phyloP scores from a whole-genome alignment of 2,113 vertebrate genomes.

The Prochilodus magdalenae region DNA sequence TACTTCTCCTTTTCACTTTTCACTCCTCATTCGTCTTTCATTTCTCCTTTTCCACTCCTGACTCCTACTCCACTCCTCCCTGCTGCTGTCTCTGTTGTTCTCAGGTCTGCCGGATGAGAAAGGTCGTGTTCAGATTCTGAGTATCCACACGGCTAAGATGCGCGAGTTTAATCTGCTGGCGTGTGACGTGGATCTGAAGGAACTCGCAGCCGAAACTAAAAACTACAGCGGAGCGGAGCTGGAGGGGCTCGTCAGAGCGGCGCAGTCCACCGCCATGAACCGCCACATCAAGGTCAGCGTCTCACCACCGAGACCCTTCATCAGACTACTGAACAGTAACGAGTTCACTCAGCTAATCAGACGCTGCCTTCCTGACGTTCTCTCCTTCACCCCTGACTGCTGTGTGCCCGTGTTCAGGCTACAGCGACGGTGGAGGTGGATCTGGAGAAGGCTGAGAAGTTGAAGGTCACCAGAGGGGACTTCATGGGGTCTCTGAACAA shows the following conservation, averaged over 20 bases:
- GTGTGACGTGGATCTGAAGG: conserved; percentile 84
- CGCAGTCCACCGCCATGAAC: conserved; percentile 99
- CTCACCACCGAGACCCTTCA: too few relatives aligned
- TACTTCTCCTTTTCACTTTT: too few relatives aligned
- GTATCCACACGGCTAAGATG: conserved; percentile 96
- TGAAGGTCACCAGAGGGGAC: conserved; percentile 89
- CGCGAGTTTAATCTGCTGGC: conserved; percentile 86
- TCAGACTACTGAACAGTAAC: too few relatives aligned
- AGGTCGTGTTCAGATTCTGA: conserved; percentile 93
- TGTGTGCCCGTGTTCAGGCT: conserved; percentile 76
- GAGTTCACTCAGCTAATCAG: too few relatives aligned
- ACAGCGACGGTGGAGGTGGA: conserved; percentile 97
- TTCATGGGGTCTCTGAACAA: conserved; percentile 95
- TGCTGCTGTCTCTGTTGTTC: background rate
- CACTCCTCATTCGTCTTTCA: too few relatives aligned
- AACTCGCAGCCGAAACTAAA: conserved; percentile 92
- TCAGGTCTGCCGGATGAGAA: conserved; percentile 95
- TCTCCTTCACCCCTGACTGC: too few relatives aligned
- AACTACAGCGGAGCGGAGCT: conserved; percentile 98
- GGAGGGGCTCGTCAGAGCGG: conserved; percentile 94
- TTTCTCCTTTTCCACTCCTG: too few relatives aligned
- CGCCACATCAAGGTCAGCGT: conserved; percentile 90
- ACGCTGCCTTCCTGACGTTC: too few relatives aligned
- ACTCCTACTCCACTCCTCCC: background rate
- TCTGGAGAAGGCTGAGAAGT: conserved; percentile 96